Percentiles rank a stretch among this genome's conserved stretches.
phyloP scores from a whole-genome alignment of 2,113 vertebrate species.

The Trematomus loennbergii region DNA sequence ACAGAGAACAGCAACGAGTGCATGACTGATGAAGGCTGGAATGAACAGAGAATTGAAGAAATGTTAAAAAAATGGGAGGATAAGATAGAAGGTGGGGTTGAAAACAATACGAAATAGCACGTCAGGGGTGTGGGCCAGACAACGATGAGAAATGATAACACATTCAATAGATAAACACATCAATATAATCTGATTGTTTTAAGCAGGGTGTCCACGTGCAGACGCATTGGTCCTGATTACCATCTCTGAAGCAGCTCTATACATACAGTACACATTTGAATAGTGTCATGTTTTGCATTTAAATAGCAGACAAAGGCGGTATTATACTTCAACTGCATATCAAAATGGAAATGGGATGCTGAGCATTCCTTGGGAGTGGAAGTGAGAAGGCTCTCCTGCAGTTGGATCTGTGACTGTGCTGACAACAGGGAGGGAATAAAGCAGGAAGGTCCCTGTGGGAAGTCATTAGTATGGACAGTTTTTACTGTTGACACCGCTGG shows the following conservation, averaged over 20 bases:
- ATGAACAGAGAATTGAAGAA: slow-evolving; percentile 43
- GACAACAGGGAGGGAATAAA: slow-evolving; percentile 50
- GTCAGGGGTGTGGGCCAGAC: slow-evolving; percentile 14
- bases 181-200: slow-evolving; percentile 43
- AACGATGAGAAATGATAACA: slow-evolving; percentile 62
- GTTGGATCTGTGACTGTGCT: slow-evolving; percentile 50
- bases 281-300: slow-evolving; percentile 62
- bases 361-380: slow-evolving; percentile 46
- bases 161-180: slow-evolving; percentile 65
- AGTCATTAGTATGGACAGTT: slow-evolving; percentile 73
- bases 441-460: slow-evolving; percentile 63
- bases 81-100: slow-evolving; percentile 4
- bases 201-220: slow-evolving; percentile 30
- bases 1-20: slow-evolving; percentile 48
- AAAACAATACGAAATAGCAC: slow-evolving; percentile 18
- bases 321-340: slow-evolving; percentile 50
- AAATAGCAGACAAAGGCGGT: slow-evolving; percentile 50
- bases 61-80: neutral
- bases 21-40: slow-evolving; percentile 65
- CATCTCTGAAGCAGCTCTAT: neutral
- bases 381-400: slow-evolving; percentile 18
- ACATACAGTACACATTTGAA: slow-evolving; percentile 11
- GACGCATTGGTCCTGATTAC: slow-evolving; percentile 51
- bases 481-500: slow-evolving; percentile 67
- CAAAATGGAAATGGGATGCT: slow-evolving; percentile 51